Percentiles rank a stretch among this genome's conserved stretches.
These are phyloP conservation scores for Callipepla squamata DNA, from an alignment of 2,113 vertebrate genomes.

Conservation along the genomic window DNA sequence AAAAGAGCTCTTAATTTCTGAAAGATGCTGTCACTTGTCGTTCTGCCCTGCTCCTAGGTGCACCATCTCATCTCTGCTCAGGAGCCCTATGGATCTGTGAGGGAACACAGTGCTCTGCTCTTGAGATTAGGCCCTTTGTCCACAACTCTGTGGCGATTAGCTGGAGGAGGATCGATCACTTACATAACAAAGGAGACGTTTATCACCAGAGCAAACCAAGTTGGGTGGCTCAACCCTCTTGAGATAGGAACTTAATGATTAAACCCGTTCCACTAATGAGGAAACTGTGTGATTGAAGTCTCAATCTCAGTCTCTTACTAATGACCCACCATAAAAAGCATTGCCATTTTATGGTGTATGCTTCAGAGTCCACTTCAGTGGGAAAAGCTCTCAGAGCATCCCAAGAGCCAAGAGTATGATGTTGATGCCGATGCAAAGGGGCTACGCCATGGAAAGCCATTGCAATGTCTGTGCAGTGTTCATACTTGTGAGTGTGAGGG, in stretches of 20 bases:
- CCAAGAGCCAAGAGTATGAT: background rate
- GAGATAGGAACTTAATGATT: background rate
- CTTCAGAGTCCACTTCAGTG: background rate
- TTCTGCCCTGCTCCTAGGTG: background rate
- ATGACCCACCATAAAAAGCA: background rate
- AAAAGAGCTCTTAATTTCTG: background rate
- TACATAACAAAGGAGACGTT: rapidly evolving
- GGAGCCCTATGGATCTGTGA: background rate
- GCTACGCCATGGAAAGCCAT: background rate
- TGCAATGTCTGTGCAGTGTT: rapidly evolving
- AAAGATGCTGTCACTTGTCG: rapidly evolving
- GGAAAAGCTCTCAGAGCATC: background rate
- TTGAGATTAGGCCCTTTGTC: background rate
- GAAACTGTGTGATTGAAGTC: background rate
- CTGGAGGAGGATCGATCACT: background rate
- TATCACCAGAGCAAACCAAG: background rate
- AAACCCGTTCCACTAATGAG: background rate
- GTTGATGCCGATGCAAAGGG: background rate
- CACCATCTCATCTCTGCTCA: background rate
- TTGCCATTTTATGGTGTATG: background rate
- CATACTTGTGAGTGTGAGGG: background rate
- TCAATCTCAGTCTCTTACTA: background rate
- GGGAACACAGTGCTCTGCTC: rapidly evolving
- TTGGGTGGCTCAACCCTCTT: background rate
- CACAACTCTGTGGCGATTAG: background rate